phyloP scores from a whole-genome alignment of 2,113 vertebrate species.

The Melanerpes formicivorus region DNA sequence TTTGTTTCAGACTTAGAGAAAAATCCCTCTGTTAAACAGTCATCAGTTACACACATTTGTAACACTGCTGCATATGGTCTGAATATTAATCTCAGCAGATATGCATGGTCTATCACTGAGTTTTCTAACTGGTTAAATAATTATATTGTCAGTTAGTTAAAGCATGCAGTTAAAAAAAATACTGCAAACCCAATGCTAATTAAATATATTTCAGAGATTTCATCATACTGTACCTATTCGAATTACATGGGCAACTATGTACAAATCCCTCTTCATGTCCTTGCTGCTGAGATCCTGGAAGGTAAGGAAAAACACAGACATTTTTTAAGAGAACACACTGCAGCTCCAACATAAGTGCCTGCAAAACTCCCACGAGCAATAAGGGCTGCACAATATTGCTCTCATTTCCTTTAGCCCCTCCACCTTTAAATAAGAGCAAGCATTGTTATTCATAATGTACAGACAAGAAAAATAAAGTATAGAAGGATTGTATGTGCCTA shows the following conservation, averaged over 20 bases:
- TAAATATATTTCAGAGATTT: background rate
- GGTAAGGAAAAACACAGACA: slow-evolving; percentile 5
- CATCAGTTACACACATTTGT: background rate
- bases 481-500: background rate
- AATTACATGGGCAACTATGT: slow-evolving; percentile 94
- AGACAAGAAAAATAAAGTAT: background rate
- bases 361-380: background rate
- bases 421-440: background rate
- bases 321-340: background rate
- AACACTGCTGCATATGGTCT: background rate
- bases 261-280: slow-evolving; percentile 95
- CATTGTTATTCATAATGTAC: background rate
- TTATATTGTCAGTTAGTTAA: background rate
- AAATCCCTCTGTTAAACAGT: background rate
- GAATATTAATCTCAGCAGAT: background rate
- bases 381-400: background rate
- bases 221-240: slow-evolving; percentile 86
- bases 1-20: background rate
- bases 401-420: background rate
- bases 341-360: background rate
- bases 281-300: slow-evolving; percentile 94
- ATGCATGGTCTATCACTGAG: background rate
- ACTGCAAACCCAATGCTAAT: background rate
- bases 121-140: background rate
- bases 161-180: background rate